Evolutionary conservation across 2,797 vertebrate genomes (phyloP).

Genomic region (Semotilus atromaculatus): DNA sequence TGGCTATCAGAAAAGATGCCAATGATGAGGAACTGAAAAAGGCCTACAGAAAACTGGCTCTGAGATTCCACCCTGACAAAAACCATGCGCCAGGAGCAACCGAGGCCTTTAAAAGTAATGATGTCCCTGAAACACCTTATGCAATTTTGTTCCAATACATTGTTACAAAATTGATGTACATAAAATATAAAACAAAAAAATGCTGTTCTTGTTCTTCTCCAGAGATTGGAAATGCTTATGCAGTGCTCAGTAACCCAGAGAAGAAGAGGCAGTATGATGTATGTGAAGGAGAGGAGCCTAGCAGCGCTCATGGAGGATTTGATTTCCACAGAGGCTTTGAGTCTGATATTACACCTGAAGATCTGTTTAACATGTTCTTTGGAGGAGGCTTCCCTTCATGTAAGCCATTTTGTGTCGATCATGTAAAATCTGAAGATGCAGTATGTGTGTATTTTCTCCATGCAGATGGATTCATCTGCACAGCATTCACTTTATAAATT

Average conservation of each 20-base stretch:
- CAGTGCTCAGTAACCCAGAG: slow-evolving; percentile 93
- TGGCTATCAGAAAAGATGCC: slow-evolving; percentile 91
- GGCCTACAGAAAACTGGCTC: slow-evolving; percentile 94
- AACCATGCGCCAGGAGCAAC: slow-evolving; percentile 96
- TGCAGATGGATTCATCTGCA: not conserved
- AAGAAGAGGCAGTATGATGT: slow-evolving; percentile 95
- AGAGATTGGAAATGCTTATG: slow-evolving; percentile 97
- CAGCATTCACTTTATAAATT: slow-evolving; percentile 2
- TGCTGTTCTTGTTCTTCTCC: slow-evolving; percentile 53
- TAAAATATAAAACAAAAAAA: not conserved
- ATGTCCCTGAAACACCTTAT: not conserved
- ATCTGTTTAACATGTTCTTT: slow-evolving; percentile 99
- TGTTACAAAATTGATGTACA: not conserved
- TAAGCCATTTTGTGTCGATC: slow-evolving; percentile 67
- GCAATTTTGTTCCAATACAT: not conserved
- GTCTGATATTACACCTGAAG: slow-evolving; percentile 96
- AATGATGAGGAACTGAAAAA: slow-evolving; percentile 95
- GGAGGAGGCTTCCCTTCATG: slow-evolving; percentile 94
- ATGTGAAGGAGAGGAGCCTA: slow-evolving; percentile 88
- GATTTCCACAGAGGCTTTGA: slow-evolving; percentile 96
- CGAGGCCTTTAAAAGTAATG: slow-evolving; percentile 97
- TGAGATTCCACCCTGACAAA: slow-evolving; percentile 98
- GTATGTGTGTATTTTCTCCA: too few relatives aligned
- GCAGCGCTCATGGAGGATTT: slow-evolving; percentile 85
- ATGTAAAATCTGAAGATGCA: not conserved